Evolutionary conservation across 2,113 vertebrate genomes (phyloP).

Genomic region (Tupaia tana): DNA sequence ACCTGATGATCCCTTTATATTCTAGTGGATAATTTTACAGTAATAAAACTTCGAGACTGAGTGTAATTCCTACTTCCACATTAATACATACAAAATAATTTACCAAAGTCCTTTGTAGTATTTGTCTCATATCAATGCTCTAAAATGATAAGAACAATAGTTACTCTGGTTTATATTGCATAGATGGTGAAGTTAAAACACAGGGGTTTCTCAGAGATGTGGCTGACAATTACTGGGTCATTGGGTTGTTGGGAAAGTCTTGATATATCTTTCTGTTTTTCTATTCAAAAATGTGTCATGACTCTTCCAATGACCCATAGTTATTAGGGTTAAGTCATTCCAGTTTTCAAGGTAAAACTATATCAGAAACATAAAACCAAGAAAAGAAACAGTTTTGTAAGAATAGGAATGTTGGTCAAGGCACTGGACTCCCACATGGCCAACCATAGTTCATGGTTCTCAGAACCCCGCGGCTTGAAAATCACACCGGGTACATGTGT

Average conservation of each 20-base stretch:
- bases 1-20: neutral
- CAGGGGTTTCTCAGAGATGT: neutral
- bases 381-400: neutral
- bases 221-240: neutral
- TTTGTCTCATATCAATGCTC: neutral
- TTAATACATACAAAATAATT: neutral
- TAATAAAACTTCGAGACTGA: neutral
- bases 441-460: no score
- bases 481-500: no score
- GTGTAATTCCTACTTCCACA: neutral
- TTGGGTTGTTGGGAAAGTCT: no score
- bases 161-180: neutral
- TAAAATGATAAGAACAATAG: neutral
- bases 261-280: no score
- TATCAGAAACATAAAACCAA: constrained; percentile 17
- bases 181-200: constrained; percentile 15
- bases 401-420: neutral
- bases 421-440: no score
- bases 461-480: no score
- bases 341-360: neutral
- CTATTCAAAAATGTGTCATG: no score
- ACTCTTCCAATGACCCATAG: no score
- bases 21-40: neutral
- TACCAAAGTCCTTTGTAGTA: neutral
- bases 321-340: neutral